These are phyloP conservation scores for Trachelus tabidus DNA, from an alignment of 2,888 invertebrate species.

Conservation along the genomic window DNA sequence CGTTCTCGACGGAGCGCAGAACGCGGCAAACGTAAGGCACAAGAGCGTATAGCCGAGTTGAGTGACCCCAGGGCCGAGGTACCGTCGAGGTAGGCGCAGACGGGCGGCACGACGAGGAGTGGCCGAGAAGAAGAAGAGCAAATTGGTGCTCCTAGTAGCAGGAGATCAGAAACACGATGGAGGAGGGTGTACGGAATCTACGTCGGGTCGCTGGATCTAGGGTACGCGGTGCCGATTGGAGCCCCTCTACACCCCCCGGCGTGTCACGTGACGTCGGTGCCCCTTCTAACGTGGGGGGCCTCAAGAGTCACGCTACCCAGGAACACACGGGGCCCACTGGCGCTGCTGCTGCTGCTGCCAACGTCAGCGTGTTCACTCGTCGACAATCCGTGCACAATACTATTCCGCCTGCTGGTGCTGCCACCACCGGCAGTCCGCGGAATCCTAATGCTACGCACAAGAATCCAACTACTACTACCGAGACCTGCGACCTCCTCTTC, in stretches of 20 bases:
- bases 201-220: conserved; percentile 35
- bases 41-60: conserved; percentile 21
- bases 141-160: conserved; percentile 72
- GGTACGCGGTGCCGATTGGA: conserved; percentile 44
- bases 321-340: conserved; percentile 27
- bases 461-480: conserved; percentile 33
- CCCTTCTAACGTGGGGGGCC: not conserved
- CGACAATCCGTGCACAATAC: too few species aligned
- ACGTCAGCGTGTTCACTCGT: too few species aligned
- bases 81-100: conserved; percentile 28
- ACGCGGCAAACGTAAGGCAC: not conserved
- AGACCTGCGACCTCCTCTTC: conserved; percentile 71
- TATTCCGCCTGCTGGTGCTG: too few species aligned
- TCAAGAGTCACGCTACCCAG: not conserved
- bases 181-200: conserved; percentile 60
- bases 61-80: conserved; percentile 28
- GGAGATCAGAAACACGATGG: conserved; percentile 69
- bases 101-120: conserved; percentile 69
- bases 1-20: conserved; percentile 5
- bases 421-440: conserved; percentile 48
- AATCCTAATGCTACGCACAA: conserved; percentile 61
- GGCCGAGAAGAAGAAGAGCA: conserved; percentile 72
- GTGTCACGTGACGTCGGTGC: not conserved
- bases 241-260: conserved; percentile 20
- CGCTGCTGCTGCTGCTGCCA: conserved; percentile 25